Evolutionary conservation across 2,888 invertebrate species (phyloP).

Genomic region (Dicyrtomina minuta): DNA sequence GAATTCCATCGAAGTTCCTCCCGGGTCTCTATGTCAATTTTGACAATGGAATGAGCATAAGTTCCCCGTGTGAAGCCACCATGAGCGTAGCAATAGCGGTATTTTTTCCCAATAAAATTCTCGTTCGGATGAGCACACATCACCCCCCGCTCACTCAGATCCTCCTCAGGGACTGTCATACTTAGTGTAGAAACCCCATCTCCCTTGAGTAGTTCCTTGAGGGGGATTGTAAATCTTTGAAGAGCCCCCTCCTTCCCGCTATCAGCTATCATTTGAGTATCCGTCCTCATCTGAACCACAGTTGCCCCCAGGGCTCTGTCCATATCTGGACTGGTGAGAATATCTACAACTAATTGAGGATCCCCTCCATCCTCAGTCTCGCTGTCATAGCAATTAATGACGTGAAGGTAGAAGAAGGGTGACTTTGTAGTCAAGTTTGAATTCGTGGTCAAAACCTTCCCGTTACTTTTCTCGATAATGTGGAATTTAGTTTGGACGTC

Average conservation of each 20-base stretch:
- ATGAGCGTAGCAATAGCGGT: conserved; percentile 59
- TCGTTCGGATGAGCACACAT: conserved; percentile 60
- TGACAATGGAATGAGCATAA: conserved; percentile 31
- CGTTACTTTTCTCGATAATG: too few species aligned
- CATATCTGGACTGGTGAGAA: conserved; percentile 50
- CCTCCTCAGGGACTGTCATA: neutral
- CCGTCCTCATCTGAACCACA: neutral
- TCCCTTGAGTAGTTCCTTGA: neutral
- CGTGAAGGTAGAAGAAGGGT: conserved; percentile 62
- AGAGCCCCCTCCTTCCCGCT: neutral
- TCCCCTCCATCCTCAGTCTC: too few species aligned
- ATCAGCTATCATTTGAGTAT: neutral
- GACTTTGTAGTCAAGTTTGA: too few species aligned
- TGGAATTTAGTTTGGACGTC: too few species aligned
- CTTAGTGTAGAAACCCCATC: neutral
- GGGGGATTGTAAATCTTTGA: neutral
- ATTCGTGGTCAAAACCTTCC: too few species aligned
- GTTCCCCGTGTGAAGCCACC: conserved; percentile 38
- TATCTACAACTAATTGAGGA: conserved; percentile 55
- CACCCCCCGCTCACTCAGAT: conserved; percentile 54
- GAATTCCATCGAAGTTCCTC: neutral
- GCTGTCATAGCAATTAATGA: conserved; percentile 61
- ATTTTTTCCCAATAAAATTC: conserved; percentile 55
- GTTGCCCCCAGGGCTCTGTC: neutral
- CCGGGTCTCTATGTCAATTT: conserved; percentile 21